Conservation (phyloP, 1,140 invertebrate species). For the Drosophila mauritiana region DNA sequence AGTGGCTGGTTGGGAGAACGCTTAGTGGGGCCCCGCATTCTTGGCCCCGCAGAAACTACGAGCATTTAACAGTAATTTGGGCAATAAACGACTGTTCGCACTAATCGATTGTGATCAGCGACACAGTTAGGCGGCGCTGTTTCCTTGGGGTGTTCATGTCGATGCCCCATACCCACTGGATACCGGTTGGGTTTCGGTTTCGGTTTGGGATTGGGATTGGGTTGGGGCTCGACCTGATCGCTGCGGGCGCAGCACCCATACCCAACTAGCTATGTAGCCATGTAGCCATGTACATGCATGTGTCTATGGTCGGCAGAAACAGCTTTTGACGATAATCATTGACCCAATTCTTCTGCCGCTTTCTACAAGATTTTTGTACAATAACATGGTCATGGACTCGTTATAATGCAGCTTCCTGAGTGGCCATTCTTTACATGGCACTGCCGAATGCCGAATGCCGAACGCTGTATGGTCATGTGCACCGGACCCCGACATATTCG, state of each 20-base stretch:
- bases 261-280: no score
- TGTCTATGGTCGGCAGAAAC: constrained; percentile 51
- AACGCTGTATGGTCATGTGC: constrained; percentile 30
- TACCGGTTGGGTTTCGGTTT: constrained; percentile 24
- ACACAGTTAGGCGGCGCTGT: constrained; percentile 44
- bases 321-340: constrained; percentile 61
- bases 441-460: constrained; percentile 3
- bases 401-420: constrained; percentile 55
- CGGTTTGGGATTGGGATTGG: constrained; percentile 5
- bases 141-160: constrained; percentile 38
- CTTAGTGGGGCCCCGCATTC: constrained; percentile 14
- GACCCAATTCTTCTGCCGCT: constrained; percentile 61
- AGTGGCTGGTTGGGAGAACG: background rate
- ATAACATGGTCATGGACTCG: constrained; percentile 62
- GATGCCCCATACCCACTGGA: background rate
- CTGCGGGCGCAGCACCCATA: constrained; percentile 29
- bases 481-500: constrained; percentile 25
- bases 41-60: constrained; percentile 29
- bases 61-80: constrained; percentile 47
- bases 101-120: constrained; percentile 47
- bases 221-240: constrained; percentile 35
- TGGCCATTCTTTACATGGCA: constrained; percentile 47
- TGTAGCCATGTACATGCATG: constrained; percentile 7
- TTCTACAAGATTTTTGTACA: constrained; percentile 61
- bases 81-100: constrained; percentile 37